Base-by-base conservation (phyloP, 2,113 vertebrate genomes). In the Hippocampus abdominalis region DNA sequence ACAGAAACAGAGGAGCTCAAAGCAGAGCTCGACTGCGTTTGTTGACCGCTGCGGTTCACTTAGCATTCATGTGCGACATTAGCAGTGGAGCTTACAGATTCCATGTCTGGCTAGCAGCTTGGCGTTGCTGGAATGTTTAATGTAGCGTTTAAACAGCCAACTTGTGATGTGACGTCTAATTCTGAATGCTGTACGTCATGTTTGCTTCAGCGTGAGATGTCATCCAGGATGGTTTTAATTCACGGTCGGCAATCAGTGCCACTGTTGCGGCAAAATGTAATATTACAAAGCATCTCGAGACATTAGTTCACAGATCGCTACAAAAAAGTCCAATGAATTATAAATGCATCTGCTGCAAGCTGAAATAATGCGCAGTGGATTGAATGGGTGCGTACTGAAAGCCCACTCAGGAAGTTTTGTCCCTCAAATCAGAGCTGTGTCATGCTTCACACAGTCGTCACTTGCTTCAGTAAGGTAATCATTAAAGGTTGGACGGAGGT, bases 311-410 rank as follows among this genome's bases (percentile, higher is more conserved):
- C 3, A 0, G 71, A 63, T 48, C 62, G 18, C 36, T 25, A 51
- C n/a, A 64, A 64, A 66, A 81, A 65, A 23, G 13, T 32, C 32
- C 66, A 7, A 18, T 25, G 56, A 87, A 80, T 79, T 66, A 69
- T 69, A 66, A 72, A 75, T 76, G 40, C 60, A 25, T 82, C 56
- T 74, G n/a, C 57, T 74, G 16, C 27, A 21, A 66, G 69, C 48
- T 20, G 71, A 65, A 49, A 72, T 75, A 56, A 64, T 63, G 56
- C 10, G 29, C 57, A 67, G 57, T 20, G 40, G 12, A 64, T 40
- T 73, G 71, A 76, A 75, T 80, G 66, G 72, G 62, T 69, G 74
- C 68, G 66, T 13, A 81, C 71, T 74, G 69, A 79, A 81, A 61
- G 49, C 73, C 69, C 4, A 81, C 74, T 11, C 56, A 15, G 32